Evolutionary conservation across 2,797 vertebrate species (phyloP).

Genomic region (Pangasius krempfi): DNA sequence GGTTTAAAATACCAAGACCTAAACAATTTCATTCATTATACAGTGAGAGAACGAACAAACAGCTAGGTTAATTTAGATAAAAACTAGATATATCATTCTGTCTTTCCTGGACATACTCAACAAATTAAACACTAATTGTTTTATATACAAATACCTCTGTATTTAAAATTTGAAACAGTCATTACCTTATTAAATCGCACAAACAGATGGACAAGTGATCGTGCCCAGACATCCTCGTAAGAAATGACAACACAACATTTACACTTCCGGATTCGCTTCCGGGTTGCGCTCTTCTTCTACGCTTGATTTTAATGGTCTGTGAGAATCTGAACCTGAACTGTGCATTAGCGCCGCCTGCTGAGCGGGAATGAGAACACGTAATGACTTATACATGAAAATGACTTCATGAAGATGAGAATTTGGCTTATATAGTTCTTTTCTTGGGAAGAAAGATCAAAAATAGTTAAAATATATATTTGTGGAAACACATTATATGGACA

Average conservation of each 20-base stretch:
- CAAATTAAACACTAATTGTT: background rate
- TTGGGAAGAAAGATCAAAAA: background rate
- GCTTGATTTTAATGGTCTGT: background rate
- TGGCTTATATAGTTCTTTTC: background rate
- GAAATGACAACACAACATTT: slow-evolving; percentile 44
- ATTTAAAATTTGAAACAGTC: background rate
- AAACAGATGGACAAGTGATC: slow-evolving; percentile 72
- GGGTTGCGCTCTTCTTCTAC: slow-evolving; percentile 18
- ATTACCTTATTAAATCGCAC: slow-evolving; percentile 76
- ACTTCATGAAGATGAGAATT: background rate
- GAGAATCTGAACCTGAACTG: background rate
- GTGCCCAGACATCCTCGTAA: slow-evolving; percentile 72
- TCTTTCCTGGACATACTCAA: no score
- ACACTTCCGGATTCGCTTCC: slow-evolving; percentile 39
- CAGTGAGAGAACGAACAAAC: background rate
- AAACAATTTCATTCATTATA: background rate
- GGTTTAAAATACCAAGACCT: background rate
- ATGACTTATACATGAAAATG: background rate
- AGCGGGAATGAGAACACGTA: background rate
- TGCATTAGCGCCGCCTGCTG: slow-evolving; percentile 25
- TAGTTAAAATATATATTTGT: background rate
- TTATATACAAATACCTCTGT: background rate
- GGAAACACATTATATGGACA: background rate
- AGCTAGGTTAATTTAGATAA: background rate
- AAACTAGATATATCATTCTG: background rate